Percentiles rank a stretch among this genome's conserved stretches.
These are phyloP conservation scores for Syngnathus floridae DNA, from an alignment of 2,113 vertebrate genomes.

Conservation along the genomic window DNA sequence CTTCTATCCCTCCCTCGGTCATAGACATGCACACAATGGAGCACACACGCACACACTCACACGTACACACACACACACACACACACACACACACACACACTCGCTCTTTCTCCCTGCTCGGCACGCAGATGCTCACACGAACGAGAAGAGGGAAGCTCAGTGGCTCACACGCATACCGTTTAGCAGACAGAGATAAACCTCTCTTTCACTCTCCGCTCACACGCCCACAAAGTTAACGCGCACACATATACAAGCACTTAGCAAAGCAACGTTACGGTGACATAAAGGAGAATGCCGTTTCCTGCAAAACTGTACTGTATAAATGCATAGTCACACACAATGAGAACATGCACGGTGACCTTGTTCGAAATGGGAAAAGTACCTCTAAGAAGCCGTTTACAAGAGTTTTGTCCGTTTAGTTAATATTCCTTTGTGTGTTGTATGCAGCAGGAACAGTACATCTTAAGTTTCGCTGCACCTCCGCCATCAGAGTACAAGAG, in stretches of 20 bases:
- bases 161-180: conserved; percentile 58
- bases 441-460: background rate
- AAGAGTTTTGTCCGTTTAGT: background rate
- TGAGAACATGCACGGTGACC: conserved; percentile 13
- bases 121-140: conserved; percentile 54
- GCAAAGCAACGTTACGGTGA: conserved; percentile 36
- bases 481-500: background rate
- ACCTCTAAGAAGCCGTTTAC: background rate
- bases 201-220: conserved; percentile 46
- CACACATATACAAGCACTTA: conserved; percentile 47
- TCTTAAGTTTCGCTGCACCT: background rate
- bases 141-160: conserved; percentile 49
- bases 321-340: conserved; percentile 38
- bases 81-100: background rate
- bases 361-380: conserved; percentile 12
- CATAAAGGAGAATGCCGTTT: conserved; percentile 52
- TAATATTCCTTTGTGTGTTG: background rate
- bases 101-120: conserved; percentile 17
- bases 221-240: conserved; percentile 22
- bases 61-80: conserved; percentile 20
- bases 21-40: conserved; percentile 30
- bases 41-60: conserved; percentile 21
- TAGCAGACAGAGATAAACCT: conserved; percentile 60
- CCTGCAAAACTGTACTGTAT: conserved; percentile 36
- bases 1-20: conserved; percentile 44